Evolutionary conservation across 2,113 vertebrate species (phyloP).

Genomic region (Empidonax alnorum): DNA sequence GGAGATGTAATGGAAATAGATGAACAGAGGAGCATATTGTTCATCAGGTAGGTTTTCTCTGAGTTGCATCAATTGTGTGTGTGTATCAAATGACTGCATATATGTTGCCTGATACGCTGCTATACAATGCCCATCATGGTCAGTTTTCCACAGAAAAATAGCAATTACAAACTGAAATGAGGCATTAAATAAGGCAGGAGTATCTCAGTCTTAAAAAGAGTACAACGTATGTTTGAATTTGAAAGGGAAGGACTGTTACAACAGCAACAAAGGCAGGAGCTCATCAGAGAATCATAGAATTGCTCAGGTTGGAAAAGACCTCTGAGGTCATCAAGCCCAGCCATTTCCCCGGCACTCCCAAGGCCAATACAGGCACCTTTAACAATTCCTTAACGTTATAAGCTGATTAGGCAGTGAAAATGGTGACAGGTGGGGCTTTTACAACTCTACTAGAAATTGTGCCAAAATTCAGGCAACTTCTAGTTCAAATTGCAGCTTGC

Average conservation of each 20-base stretch:
- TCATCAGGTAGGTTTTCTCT: not conserved
- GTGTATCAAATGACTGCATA: not conserved
- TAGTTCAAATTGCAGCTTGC: constrained; percentile 42
- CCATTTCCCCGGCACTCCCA: not conserved
- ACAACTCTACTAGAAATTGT: constrained; percentile 7
- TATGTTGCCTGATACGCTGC: not conserved
- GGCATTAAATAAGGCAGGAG: not conserved
- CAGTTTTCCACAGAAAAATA: not conserved
- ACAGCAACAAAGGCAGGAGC: not conserved
- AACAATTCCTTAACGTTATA: not conserved
- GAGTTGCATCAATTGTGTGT: not conserved
- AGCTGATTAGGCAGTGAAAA: constrained; percentile 10
- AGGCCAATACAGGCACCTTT: not conserved
- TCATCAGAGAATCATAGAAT: not conserved
- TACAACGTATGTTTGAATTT: not conserved
- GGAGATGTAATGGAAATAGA: not conserved
- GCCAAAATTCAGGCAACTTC: constrained; percentile 38
- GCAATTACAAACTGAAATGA: not conserved
- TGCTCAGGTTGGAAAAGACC: not conserved
- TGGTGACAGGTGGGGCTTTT: constrained; percentile 40
- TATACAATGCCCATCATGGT: not conserved
- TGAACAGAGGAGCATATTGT: not conserved
- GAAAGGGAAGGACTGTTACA: not conserved
- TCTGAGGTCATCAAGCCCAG: not conserved
- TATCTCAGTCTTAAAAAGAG: not conserved